These are phyloP conservation scores for Sebastolobus alascanus DNA, from an alignment of 2,797 vertebrate genomes.

Conservation along the genomic window DNA sequence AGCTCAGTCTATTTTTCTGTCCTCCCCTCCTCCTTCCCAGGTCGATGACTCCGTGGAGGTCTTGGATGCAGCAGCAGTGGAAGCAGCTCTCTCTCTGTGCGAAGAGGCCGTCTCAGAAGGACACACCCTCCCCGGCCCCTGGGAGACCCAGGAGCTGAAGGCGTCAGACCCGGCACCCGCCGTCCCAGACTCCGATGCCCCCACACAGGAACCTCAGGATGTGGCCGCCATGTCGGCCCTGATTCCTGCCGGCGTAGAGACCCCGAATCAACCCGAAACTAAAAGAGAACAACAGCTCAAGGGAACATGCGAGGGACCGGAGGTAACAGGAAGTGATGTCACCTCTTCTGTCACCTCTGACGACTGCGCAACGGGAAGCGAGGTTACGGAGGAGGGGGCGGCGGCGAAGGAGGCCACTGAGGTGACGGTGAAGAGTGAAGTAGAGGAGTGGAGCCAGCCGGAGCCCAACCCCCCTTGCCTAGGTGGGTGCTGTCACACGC, in stretches of 20 bases:
- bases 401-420: constrained; percentile 67
- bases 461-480: constrained; percentile 82
- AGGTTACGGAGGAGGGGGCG: constrained; percentile 59
- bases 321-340: constrained; percentile 53
- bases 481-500: constrained; percentile 51
- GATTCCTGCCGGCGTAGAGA: constrained; percentile 38
- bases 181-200: constrained; percentile 45
- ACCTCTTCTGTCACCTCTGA: constrained; percentile 61
- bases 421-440: constrained; percentile 80
- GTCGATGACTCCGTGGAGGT: constrained; percentile 96
- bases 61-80: constrained; percentile 95
- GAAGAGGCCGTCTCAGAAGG: constrained; percentile 93
- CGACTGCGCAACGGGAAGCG: constrained; percentile 50
- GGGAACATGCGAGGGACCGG: constrained; percentile 60
- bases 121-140: constrained; percentile 93
- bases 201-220: constrained; percentile 47
- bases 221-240: neutral
- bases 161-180: constrained; percentile 64
- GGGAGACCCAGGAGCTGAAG: constrained; percentile 90
- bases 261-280: constrained; percentile 50
- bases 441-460: constrained; percentile 84
- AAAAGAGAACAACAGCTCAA: constrained; percentile 69
- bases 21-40: constrained; percentile 68
- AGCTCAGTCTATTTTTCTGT: neutral
- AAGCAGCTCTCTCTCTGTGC: constrained; percentile 96